Conservation (phyloP, 2,888 invertebrate species). For the Branchipolynoe longqiensis region DNA sequence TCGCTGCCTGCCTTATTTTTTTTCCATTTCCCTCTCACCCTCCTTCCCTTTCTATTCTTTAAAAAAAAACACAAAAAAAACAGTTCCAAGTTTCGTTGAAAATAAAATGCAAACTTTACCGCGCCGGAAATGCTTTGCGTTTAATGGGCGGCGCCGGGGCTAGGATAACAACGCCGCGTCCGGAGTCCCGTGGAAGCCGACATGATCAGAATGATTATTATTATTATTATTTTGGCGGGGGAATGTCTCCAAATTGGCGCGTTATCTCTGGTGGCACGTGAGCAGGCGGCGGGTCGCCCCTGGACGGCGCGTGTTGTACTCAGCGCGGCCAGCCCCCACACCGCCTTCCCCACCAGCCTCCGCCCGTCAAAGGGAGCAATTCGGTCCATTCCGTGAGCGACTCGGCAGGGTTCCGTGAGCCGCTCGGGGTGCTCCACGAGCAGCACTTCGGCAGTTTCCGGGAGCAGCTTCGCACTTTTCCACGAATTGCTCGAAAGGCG, state of each 20-base stretch:
- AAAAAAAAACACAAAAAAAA: too few relatives aligned
- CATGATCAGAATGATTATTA: constrained; percentile 28
- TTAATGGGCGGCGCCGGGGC: constrained; percentile 19
- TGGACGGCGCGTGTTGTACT: constrained; percentile 24
- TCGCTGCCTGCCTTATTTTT: constrained; percentile 1
- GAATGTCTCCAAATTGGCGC: constrained; percentile 32
- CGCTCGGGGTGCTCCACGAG: too few relatives aligned
- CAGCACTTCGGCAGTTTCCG: too few relatives aligned
- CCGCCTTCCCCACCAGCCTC: background rate
- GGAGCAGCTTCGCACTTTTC: too few relatives aligned
- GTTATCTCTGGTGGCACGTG: constrained; percentile 12
- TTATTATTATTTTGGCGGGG: constrained; percentile 27
- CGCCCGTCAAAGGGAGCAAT: background rate
- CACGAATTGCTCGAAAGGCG: too few relatives aligned
- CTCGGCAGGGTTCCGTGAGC: too few relatives aligned
- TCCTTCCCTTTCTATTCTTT: too few relatives aligned
- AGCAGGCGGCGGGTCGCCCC: background rate
- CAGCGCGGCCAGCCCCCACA: background rate
- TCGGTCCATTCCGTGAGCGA: too few relatives aligned
- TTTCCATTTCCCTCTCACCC: too few relatives aligned
- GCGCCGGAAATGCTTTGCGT: constrained; percentile 24
- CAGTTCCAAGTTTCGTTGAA: constrained; percentile 48
- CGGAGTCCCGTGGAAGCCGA: background rate
- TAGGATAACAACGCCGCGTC: background rate
- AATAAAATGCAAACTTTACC: constrained; percentile 38